Base-by-base conservation (phyloP, 1,140 invertebrate genomes). In the Dolichoris vasculosae region DNA sequence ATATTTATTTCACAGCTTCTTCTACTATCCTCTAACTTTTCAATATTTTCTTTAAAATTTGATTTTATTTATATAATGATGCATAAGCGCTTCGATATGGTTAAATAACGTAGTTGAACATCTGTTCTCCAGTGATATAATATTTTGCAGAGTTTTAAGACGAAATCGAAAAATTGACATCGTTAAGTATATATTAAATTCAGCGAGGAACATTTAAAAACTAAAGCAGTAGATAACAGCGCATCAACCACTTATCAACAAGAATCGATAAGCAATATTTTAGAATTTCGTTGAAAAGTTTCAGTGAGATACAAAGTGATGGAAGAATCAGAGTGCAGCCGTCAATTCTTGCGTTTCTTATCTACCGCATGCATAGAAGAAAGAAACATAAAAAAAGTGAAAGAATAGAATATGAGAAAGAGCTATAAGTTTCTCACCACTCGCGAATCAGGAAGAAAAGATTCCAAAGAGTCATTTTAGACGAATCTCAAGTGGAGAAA, bases 251-350 rank as follows among this genome's bases (percentile, higher is more conserved):
- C 51, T 59, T 59, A 75, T 32, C 23, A 38, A 43, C 64, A 32
- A 23, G 35, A 86, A 86, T 86, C 85, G 82, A 86, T 86, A 86
- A 80, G 75, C 43, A 83, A 86, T 83, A 83, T 78, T 75, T 69
- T 76, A 30, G 35, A 71, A 55, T 71, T 43, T 13, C n/a, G 35
- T 43, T 51, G n/a, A 0, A 20, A 51, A 35, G 15, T 9, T 48
- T 48, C 9, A 17, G 6, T 46, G n/a, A 51, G 17, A 77, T 32
- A 20, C 26, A 6, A 9, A 77, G n/a, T 11, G 15, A n/a, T 46
- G 75, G 32, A 35, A 26, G 17, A 0, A 75, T 20, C 20, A 38
- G 51, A 76, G 35, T 30, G 38, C 51, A 63, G 17, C 55, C 40
- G 35, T 46, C 71, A 30, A 46, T 88, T 82, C 75, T 85, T 78